Percentiles rank a stretch among this genome's conserved stretches.
Conservation (phyloP, 2,113 vertebrate genomes). For the Myrmophylax atrothorax region DNA sequence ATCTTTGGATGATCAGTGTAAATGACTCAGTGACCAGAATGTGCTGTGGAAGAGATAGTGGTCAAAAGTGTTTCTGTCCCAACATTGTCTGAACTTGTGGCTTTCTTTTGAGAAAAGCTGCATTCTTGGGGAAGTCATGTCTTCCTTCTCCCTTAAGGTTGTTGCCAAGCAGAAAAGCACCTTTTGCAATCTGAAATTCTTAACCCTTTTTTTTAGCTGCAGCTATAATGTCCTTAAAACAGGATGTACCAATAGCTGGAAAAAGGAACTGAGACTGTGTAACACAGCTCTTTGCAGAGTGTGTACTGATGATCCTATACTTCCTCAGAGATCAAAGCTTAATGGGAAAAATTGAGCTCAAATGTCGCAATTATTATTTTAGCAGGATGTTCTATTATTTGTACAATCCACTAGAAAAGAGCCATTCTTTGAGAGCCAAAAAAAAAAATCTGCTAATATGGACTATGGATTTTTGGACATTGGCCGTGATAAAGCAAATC, state of each 20-base stretch:
- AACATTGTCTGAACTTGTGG: background rate
- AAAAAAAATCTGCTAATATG: background rate
- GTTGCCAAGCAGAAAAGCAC: background rate
- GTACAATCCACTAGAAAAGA: background rate
- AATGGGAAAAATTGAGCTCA: conserved; percentile 22
- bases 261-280: background rate
- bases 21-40: background rate
- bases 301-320: background rate
- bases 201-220: background rate
- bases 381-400: conserved; percentile 33
- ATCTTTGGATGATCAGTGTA: background rate
- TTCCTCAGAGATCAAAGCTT: conserved; percentile 14
- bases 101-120: background rate
- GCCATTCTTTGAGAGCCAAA: background rate
- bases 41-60: background rate
- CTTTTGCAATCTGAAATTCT: background rate
- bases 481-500: conserved; percentile 23
- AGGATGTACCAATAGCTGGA: background rate
- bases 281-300: background rate
- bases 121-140: background rate
- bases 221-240: background rate
- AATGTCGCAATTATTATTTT: conserved; percentile 20
- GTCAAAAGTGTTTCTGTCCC: background rate
- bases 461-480: conserved; percentile 60
- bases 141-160: background rate